phyloP scores from a whole-genome alignment of 1,140 invertebrate genomes.

The Tachypleus tridentatus region DNA sequence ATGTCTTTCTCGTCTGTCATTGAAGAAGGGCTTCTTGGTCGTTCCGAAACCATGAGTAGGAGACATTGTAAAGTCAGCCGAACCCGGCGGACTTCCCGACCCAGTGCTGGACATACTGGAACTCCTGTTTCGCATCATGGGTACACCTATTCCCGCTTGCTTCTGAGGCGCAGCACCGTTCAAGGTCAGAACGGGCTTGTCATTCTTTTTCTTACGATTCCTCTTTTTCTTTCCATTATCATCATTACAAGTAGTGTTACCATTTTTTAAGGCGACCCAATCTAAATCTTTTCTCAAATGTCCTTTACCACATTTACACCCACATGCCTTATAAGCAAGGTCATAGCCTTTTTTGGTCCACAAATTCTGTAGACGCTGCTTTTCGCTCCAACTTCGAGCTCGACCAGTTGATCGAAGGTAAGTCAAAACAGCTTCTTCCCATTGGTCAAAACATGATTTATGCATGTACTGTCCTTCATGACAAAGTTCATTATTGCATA shows the following conservation, averaged over 20 bases:
- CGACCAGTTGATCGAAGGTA: slow-evolving; percentile 79
- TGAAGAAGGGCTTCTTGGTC: slow-evolving; percentile 2
- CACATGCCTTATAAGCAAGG: slow-evolving; percentile 74
- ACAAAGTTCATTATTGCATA: slow-evolving; percentile 90
- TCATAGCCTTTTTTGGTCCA: slow-evolving; percentile 98
- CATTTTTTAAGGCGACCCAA: slow-evolving; percentile 57
- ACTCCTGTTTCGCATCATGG: slow-evolving; percentile 21
- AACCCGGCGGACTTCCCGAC: slow-evolving; percentile 25
- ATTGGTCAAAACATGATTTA: slow-evolving; percentile 82
- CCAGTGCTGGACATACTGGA: slow-evolving; percentile 28
- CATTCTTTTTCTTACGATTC: slow-evolving; percentile 41
- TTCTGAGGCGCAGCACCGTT: slow-evolving; percentile 3
- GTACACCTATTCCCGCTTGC: slow-evolving; percentile 7
- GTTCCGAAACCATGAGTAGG: slow-evolving; percentile 5
- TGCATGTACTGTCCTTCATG: slow-evolving; percentile 82
- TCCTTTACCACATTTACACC: slow-evolving; percentile 61
- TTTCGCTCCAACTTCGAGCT: slow-evolving; percentile 83
- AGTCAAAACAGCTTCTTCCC: slow-evolving; percentile 75
- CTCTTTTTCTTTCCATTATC: slow-evolving; percentile 32
- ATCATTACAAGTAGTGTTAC: slow-evolving; percentile 18
- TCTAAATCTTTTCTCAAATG: slow-evolving; percentile 89
- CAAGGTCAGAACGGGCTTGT: slow-evolving; percentile 43
- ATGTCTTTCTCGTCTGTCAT: slow-evolving; percentile 16
- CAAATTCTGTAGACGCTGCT: slow-evolving; percentile 82
- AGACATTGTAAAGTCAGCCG: slow-evolving; percentile 18